Evolutionary conservation across 2,888 invertebrate genomes (phyloP).

Genomic region (Callosobruchus maculatus): DNA sequence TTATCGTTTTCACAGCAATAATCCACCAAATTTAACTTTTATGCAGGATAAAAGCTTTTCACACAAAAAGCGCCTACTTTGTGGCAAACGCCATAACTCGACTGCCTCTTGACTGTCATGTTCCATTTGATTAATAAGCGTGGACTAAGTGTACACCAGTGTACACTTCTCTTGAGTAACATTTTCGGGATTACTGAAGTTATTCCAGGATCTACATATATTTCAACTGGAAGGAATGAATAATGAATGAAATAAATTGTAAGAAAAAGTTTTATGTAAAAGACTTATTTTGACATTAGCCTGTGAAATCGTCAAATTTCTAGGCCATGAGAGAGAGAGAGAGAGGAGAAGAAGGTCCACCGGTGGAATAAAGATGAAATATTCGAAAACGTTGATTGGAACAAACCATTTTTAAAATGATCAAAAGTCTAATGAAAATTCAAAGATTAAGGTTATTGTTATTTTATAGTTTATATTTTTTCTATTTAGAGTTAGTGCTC

Average conservation of each 20-base stretch:
- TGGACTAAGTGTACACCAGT: neutral
- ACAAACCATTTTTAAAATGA: neutral
- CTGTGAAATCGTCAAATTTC: too few species aligned
- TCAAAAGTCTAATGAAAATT: neutral
- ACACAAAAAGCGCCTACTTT: constrained; percentile 15
- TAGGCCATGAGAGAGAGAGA: neutral
- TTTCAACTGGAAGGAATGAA: too few species aligned
- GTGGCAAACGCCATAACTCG: constrained; percentile 17
- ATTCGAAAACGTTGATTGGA: neutral
- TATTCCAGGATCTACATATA: too few species aligned
- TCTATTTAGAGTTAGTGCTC: neutral
- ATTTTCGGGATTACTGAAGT: too few species aligned
- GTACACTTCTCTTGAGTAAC: neutral
- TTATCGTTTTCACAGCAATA: neutral
- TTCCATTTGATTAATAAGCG: neutral
- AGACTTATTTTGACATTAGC: too few species aligned
- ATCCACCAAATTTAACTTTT: neutral
- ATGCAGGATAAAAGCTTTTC: neutral
- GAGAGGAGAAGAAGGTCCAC: neutral
- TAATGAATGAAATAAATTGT: too few species aligned
- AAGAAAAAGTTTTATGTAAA: too few species aligned
- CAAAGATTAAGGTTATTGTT: neutral
- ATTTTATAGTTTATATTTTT: neutral
- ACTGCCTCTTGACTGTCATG: neutral
- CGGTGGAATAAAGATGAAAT: neutral